Base-by-base conservation (phyloP, 2,888 invertebrate species). In the Leptopilina myrica region DNA sequence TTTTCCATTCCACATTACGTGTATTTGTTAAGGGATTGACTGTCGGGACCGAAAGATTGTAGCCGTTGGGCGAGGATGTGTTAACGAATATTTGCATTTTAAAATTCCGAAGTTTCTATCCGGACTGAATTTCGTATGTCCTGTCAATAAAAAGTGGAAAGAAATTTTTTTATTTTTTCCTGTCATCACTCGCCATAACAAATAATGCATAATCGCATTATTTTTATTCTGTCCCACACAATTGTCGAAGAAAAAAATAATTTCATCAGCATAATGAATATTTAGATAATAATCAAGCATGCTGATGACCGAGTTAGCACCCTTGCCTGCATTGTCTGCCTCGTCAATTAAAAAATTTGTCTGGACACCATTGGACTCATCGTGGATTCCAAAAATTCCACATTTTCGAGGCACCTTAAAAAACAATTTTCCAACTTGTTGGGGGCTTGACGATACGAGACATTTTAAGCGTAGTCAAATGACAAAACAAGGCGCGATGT, bases 131-230 rank as follows among this genome's bases (percentile, higher is more conserved):
- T 59, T 59, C 14, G 56, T 59, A 59, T 59, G 56, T 14, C 56
- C 12, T 12, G 56, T 59, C 56, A 59, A 14, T 6, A 59, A 14
- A 59, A 59, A 59, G n/a, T 59, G 12, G 4, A 59, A n/a, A 14
- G 56, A 59, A n/a, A 59, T 59, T 59, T n/a, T 59, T 8, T 59
- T 59, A n/a, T 59, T 59, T 14, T 59, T 12, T 59, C 56, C 56
- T 7, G 43, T 43, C 43, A 43, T 43, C 5, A 76, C 76, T 6
- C 56, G 76, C 76, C 76, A 76, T 59, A 76, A 59, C n/a, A 76
- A 59, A 76, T 76, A 76, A n/a, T 76, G 49, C n/a, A 76, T n/a
- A 26, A 76, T n/a, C 2, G 76, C 76, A 33, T 76, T 76, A 56
- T 76, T 76, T 76, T 76, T 76, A 49, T 76, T 76, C 33, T 76